Conservation (phyloP, 2,113 vertebrate species). For the Psilopogon haemacephalus region DNA sequence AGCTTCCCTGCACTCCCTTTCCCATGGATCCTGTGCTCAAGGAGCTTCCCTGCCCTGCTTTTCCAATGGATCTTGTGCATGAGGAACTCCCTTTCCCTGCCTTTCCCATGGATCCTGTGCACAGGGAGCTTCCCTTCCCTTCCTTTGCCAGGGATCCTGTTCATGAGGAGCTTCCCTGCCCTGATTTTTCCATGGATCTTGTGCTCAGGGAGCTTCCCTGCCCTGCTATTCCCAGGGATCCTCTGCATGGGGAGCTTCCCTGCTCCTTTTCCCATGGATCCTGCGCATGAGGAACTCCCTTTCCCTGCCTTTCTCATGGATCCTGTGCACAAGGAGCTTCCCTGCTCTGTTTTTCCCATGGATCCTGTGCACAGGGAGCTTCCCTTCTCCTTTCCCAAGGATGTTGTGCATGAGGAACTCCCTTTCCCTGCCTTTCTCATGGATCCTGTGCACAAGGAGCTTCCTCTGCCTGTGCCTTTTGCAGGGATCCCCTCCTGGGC, state of each 20-base stretch:
- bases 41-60: background rate
- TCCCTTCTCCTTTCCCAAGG: background rate
- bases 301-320: background rate
- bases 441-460: fast-evolving
- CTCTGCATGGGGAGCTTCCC: fast-evolving
- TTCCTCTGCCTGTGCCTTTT: background rate
- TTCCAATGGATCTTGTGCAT: background rate
- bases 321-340: fast-evolving
- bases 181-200: constrained; percentile 13
- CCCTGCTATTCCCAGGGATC: constrained; percentile 7
- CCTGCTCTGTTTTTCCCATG: background rate
- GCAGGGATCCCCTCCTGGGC: constrained; percentile 28
- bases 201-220: too few relatives aligned
- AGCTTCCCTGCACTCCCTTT: background rate
- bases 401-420: fast-evolving
- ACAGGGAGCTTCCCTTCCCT: background rate
- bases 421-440: background rate
- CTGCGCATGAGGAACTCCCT: fast-evolving
- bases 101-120: background rate
- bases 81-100: background rate
- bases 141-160: constrained; percentile 10
- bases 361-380: fast-evolving
- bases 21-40: background rate
- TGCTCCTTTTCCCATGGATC: background rate
- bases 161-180: too few relatives aligned